A percentile compares a stretch with the other conserved stretches of the same genome.
These are phyloP conservation scores for Caenorhabditis angaria DNA, from an alignment of 2,888 invertebrate species.

Conservation along the genomic window DNA sequence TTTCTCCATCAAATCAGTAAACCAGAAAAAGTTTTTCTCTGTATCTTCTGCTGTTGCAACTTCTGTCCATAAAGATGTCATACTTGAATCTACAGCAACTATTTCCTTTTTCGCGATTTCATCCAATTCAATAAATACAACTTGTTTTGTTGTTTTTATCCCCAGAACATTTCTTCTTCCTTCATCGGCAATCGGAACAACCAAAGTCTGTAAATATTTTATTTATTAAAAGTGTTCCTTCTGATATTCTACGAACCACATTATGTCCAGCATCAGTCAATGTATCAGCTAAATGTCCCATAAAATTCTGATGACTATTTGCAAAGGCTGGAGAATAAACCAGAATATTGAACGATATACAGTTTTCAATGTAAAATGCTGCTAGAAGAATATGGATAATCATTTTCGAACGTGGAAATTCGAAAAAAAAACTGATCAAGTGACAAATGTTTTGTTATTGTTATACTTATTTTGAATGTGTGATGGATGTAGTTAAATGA, in stretches of 20 bases:
- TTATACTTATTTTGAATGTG: too few species aligned
- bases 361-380: not conserved
- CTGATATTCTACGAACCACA: too few species aligned
- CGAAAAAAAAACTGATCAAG: too few species aligned
- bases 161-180: not conserved
- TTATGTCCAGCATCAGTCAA: conserved; percentile 37
- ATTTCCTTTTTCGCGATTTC: conserved; percentile 17
- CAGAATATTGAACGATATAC: conserved; percentile 23
- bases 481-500: too few species aligned
- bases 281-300: conserved; percentile 42
- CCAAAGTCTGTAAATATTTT: conserved; percentile 19
- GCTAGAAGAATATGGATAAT: not conserved
- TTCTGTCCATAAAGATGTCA: conserved; percentile 24
- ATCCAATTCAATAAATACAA: conserved; percentile 26
- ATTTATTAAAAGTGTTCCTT: too few species aligned
- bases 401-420: not conserved
- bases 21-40: conserved; percentile 22
- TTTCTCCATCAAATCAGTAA: conserved; percentile 15
- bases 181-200: conserved; percentile 8
- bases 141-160: conserved; percentile 15
- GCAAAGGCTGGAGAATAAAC: conserved; percentile 38
- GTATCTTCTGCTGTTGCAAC: conserved; percentile 17
- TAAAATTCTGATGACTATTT: conserved; percentile 41
- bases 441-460: too few species aligned
- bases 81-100: conserved; percentile 15